Evolutionary conservation across 2,888 invertebrate species (phyloP).

Genomic region (Diarsia mendica): DNA sequence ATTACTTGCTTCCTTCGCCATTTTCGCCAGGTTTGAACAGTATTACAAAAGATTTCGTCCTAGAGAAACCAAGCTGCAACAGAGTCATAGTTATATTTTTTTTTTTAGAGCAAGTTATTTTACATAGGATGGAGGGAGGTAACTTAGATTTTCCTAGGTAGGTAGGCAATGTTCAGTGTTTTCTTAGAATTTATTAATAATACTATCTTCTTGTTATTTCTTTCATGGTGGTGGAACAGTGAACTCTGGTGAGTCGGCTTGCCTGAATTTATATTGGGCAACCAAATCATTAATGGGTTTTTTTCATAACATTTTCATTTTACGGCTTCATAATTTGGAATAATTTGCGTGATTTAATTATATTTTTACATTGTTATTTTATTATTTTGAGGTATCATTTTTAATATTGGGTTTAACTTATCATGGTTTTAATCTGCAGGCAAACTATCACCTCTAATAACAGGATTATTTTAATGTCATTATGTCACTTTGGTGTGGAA

Average conservation of each 20-base stretch:
- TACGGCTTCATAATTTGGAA: constrained; percentile 39
- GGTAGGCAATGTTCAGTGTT: constrained; percentile 18
- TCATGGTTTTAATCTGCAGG: neutral
- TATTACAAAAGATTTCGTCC: no score
- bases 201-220: constrained; percentile 75
- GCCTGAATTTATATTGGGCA: constrained; percentile 75
- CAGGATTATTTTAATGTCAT: neutral
- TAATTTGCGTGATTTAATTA: constrained; percentile 30
- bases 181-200: constrained; percentile 33
- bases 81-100: neutral
- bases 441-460: neutral
- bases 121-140: constrained; percentile 35
- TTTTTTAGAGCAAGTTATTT: neutral
- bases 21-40: neutral
- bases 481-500: neutral
- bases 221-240: constrained; percentile 89
- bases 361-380: constrained; percentile 22
- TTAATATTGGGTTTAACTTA: constrained; percentile 20
- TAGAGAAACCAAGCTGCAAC: constrained; percentile 3
- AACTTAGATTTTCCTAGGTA: constrained; percentile 16
- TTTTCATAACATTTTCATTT: constrained; percentile 56
- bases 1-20: neutral
- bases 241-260: constrained; percentile 84
- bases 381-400: constrained; percentile 22
- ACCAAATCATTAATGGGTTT: constrained; percentile 67